Base-by-base conservation (phyloP, 2,888 invertebrate genomes). In the Torymus tubicola region DNA sequence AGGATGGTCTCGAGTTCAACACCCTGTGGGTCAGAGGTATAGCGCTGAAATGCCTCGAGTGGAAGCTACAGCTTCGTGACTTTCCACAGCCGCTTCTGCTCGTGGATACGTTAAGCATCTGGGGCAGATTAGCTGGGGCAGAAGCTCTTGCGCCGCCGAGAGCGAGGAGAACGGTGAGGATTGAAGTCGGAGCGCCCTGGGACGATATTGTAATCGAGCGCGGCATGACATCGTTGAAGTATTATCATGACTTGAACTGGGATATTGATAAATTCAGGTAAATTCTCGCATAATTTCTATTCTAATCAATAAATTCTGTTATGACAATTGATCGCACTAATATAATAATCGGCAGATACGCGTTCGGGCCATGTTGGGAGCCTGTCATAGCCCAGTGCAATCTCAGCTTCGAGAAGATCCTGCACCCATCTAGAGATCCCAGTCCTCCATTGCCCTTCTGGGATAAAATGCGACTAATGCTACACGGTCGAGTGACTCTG, bases 281-380 rank as follows among this genome's bases (percentile, higher is more conserved):
- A 89, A 98, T 0, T 99, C 99, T 53, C 42, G 58, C 4, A 65
- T 58, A 57, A 2, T 52, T n/a, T 69, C 2, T 64, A 52, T 18
- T 31, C 14, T 24, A 24, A 24, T 24, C 2, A 24, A 63, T 53
- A 21, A 63, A 65, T 21, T 18, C 21, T n/a, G 24, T 5, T 2
- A 64, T 31, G 42, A 64, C 42, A 3, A 24, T 24, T 24, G 24
- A 3, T 24, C 24, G 16, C n/a, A 50, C 4, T 70, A 16, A 52
- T 60, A 13, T 16, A 63, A 63, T 13, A 18, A 76, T 57, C 58
- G 14, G 1, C 31, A 96, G 96, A 88, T 96, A 98, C 89, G 98
- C 99, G 0, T 99, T 99, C 89, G 99, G 99, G 0, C 98, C 99
- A 0, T 99, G 99, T 90, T 99, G 99, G 99, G 99, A 99, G 89